Evolutionary conservation across 2,888 invertebrate genomes (phyloP), one percentile per base, ranked within the genome.

Genomic region (Cecidostiba fungosa): DNA sequence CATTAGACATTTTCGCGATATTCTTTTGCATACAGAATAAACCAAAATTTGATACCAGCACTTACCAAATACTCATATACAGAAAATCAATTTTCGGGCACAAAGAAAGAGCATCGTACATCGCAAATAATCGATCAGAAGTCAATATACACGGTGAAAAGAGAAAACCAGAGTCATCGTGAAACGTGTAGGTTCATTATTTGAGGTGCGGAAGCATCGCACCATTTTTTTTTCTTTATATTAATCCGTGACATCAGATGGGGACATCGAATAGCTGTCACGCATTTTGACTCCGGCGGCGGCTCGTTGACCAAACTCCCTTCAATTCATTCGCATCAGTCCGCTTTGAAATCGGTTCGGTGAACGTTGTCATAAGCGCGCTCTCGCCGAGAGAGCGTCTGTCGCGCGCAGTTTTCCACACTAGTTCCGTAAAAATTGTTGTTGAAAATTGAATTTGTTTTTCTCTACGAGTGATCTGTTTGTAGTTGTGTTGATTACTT

Each of bases 191-290:
- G 6, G 50, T 78, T 81, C 87, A 84, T 86, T 86, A 86, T 82
- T 39, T 36, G 47, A 80, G 79, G 62, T 86, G 79, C 84, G 87
- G 86, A 87, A 87, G 79, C 80, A 82, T 87, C 76, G 86, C 76
- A 59, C 86, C 32, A 87, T 86, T 86, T 87, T 86, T 85, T 83
- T 69, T 83, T 87, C 82, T 86, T 84, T 73, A 84, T 86, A 86
- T 87, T 86, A 86, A 87, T 86, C 84, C 87, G 84, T 86, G 70
- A 85, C 88, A 89, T 89, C 89, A 86, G 89, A 89, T 88, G 88
- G 88, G 89, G 88, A 87, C 88, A 88, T 84, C 85, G 85, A 88
- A 87, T 88, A 81, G 85, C 82, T 86, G 88, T 88, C 87, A 88
- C 85, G 87, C 87, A 79, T 87, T 87, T 87, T 82, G 85, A 86